Conservation (phyloP, 2,797 vertebrate genomes). For the Halcyon badia region DNA sequence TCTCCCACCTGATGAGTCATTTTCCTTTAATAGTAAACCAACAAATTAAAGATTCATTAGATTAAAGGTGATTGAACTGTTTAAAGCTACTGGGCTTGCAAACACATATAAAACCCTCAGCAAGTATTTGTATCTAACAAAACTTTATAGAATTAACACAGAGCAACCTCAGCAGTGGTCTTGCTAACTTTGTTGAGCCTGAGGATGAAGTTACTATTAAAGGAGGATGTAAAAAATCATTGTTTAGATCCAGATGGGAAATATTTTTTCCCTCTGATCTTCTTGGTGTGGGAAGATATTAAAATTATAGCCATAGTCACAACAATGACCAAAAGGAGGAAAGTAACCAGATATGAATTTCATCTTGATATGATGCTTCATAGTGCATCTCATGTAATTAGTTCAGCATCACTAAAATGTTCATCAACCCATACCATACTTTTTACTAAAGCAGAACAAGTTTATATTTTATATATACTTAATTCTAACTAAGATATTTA, state of each 20-base stretch:
- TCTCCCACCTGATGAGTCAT: constrained; percentile 57
- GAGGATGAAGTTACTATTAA: background rate
- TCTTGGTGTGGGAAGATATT: background rate
- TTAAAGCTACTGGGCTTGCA: background rate
- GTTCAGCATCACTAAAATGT: background rate
- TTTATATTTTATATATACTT: background rate
- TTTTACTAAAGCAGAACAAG: background rate
- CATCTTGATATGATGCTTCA: background rate
- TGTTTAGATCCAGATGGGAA: background rate
- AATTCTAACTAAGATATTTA: background rate
- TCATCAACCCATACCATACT: background rate
- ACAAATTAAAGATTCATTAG: constrained; percentile 54
- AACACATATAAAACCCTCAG: background rate
- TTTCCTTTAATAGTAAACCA: constrained; percentile 56
- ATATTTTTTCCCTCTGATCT: background rate
- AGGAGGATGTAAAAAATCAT: background rate
- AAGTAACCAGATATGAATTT: background rate
- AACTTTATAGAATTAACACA: constrained; percentile 30
- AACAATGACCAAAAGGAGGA: background rate
- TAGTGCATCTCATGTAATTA: background rate
- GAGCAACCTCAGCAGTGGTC: background rate
- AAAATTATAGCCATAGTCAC: background rate
- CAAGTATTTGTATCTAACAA: constrained; percentile 6
- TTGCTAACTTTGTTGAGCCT: background rate
- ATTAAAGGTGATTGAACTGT: constrained; percentile 32